Evolutionary conservation across 1,140 invertebrate genomes (phyloP), one percentile per base, ranked within the genome.

Genomic region (Apis laboriosa): DNA sequence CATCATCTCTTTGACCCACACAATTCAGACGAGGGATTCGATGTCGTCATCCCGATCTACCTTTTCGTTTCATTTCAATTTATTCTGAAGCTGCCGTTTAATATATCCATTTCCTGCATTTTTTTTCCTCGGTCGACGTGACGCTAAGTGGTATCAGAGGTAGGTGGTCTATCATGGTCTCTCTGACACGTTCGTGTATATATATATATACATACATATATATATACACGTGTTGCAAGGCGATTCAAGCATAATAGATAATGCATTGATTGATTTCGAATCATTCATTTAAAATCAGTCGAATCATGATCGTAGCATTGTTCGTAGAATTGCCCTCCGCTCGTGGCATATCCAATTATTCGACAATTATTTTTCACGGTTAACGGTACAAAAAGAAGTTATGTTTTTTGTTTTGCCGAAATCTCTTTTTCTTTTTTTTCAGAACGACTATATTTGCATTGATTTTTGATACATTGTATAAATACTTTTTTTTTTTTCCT

Each of bases 61-160:
- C 21, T 51, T 51, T 78, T 66, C 61, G 43, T 86, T 86, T 78
- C 68, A 68, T 58, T 86, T 86, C 61, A 60, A 24, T 66, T n/a
- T 28, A 21, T 49, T 81, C 13, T 71, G n/a, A 80, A 24, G 73
- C 71, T 28, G 21, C 21, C 34, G 61, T 61, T 60, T 61, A 43
- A 43, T 77, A 24, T 34, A 55, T 73, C 55, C 55, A 75, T 75
- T 55, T 28, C 49, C 58, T 79, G 77, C 74, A 77, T 82, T 71
- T 56, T 15, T 63, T 70, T 58, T 51, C 43, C 43, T 73, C 56
- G 55, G 64, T 56, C 28, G 71, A 64, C 53, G 56, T 24, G 70
- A 80, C 80, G 68, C 43, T 76, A 28, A 81, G 55, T 56, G 63
- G 63, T 75, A 56, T 43, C 72, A 63, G 73, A 82, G 80, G 80